Percentiles rank a stretch among this genome's conserved stretches.
Evolutionary conservation across 2,888 invertebrate species (phyloP).

Genomic region (Leptinotarsa haldemani): DNA sequence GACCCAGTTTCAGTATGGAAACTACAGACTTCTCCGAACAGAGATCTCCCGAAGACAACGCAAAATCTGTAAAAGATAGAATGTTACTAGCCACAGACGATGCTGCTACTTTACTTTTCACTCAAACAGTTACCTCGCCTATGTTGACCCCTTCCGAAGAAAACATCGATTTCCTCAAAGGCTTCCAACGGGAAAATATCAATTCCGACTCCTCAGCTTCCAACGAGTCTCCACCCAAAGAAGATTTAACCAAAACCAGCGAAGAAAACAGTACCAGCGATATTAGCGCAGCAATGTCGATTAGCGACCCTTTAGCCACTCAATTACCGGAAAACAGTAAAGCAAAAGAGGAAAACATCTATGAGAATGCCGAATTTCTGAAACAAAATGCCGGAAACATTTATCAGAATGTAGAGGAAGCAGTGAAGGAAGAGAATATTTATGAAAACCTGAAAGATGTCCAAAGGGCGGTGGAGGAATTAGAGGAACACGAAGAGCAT

Average conservation of each 20-base stretch:
- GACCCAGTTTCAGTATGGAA: slow-evolving; percentile 47
- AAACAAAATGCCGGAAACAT: slow-evolving; percentile 49
- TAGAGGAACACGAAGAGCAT: slow-evolving; percentile 44
- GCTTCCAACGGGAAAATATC: slow-evolving; percentile 58
- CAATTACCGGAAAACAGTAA: slow-evolving; percentile 37
- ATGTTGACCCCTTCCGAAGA: slow-evolving; percentile 66
- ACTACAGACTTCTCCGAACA: slow-evolving; percentile 37
- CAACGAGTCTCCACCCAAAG: slow-evolving; percentile 48
- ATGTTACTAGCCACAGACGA: slow-evolving; percentile 64
- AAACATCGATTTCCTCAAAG: slow-evolving; percentile 65
- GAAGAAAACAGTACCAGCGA: slow-evolving; percentile 38
- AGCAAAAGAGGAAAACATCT: slow-evolving; percentile 47
- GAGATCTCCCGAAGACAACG: slow-evolving; percentile 39
- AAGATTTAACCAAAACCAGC: slow-evolving; percentile 29
- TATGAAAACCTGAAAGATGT: slow-evolving; percentile 51
- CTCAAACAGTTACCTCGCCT: slow-evolving; percentile 65
- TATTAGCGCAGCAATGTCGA: slow-evolving; percentile 43
- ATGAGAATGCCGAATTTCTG: slow-evolving; percentile 52
- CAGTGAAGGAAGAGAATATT: slow-evolving; percentile 44
- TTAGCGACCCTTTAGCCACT: slow-evolving; percentile 27
- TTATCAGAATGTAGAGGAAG: slow-evolving; percentile 52
- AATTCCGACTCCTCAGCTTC: slow-evolving; percentile 48
- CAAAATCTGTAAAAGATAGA: slow-evolving; percentile 59
- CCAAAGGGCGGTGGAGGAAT: slow-evolving; percentile 29
- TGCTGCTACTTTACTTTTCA: slow-evolving; percentile 62